Conservation (phyloP, 1,140 invertebrate species). For the Manduca sexta region DNA sequence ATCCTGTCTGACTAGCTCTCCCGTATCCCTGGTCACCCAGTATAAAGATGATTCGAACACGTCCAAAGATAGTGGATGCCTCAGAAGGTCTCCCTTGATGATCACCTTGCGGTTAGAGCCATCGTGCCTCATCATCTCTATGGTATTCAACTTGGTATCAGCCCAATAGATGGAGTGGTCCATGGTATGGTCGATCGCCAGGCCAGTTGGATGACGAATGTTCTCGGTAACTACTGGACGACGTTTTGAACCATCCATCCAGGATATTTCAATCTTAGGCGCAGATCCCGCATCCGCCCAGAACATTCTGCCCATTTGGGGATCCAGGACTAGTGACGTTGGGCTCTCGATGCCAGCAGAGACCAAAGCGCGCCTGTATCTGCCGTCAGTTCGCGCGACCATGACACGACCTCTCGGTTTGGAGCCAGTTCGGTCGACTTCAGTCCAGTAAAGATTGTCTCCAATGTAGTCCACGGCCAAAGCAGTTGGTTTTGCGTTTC, state of each 20-base stretch:
- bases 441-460: conserved; percentile 96
- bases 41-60: conserved; percentile 94
- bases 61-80: conserved; percentile 90
- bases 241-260: conserved; percentile 96
- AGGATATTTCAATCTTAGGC: conserved; percentile 91
- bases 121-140: conserved; percentile 91
- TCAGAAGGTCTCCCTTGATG: conserved; percentile 80
- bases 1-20: conserved; percentile 90
- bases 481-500: conserved; percentile 85
- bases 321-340: conserved; percentile 90
- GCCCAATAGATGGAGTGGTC: conserved; percentile 95
- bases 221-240: conserved; percentile 84
- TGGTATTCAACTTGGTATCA: conserved; percentile 94
- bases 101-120: conserved; percentile 85
- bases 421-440: conserved; percentile 83
- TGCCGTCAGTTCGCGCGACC: conserved; percentile 91
- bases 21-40: conserved; percentile 89
- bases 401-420: conserved; percentile 85
- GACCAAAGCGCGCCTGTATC: conserved; percentile 87
- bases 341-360: conserved; percentile 84
- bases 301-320: conserved; percentile 87
- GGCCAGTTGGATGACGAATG: conserved; percentile 88
- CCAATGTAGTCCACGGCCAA: conserved; percentile 94
- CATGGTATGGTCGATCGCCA: conserved; percentile 93
- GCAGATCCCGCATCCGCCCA: conserved; percentile 91